Conservation (phyloP, 2,113 vertebrate species). For the Paedocypris sp. region DNA sequence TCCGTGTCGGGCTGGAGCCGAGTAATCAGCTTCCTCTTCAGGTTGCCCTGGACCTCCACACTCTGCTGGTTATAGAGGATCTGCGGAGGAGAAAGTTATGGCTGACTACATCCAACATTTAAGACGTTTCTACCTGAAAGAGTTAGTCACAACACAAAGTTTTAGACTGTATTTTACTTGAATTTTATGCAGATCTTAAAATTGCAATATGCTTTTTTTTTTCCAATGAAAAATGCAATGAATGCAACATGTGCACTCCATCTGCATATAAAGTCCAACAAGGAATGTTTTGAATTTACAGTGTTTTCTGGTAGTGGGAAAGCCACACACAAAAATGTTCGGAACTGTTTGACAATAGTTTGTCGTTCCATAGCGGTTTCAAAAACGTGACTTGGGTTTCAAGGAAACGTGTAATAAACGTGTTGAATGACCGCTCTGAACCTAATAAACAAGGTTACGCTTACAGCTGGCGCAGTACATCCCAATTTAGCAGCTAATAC, state of each 20-base stretch:
- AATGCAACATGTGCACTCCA: too few relatives aligned
- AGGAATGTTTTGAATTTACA: too few relatives aligned
- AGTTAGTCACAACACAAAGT: not conserved
- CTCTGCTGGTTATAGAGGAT: constrained; percentile 92
- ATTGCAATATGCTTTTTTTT: too few relatives aligned
- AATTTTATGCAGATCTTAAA: too few relatives aligned
- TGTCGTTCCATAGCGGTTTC: constrained; percentile 2
- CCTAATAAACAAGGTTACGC: not conserved
- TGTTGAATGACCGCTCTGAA: not conserved
- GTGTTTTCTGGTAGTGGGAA: too few relatives aligned
- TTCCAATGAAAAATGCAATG: too few relatives aligned
- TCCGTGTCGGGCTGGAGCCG: constrained; percentile 82
- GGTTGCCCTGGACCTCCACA: constrained; percentile 80
- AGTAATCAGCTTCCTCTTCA: constrained; percentile 80
- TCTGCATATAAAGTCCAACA: too few relatives aligned
- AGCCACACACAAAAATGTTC: too few relatives aligned
- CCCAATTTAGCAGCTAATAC: too few relatives aligned
- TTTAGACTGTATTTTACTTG: not conserved
- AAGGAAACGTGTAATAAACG: not conserved
- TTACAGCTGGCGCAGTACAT: not conserved
- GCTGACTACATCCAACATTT: not conserved
- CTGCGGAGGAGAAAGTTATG: constrained; percentile 46
- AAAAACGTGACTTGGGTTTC: constrained; percentile 1
- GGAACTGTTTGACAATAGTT: too few relatives aligned
- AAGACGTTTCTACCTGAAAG: not conserved